Evolutionary conservation across 2,113 vertebrate species (phyloP).

Genomic region (Rousettus leschenaultii): DNA sequence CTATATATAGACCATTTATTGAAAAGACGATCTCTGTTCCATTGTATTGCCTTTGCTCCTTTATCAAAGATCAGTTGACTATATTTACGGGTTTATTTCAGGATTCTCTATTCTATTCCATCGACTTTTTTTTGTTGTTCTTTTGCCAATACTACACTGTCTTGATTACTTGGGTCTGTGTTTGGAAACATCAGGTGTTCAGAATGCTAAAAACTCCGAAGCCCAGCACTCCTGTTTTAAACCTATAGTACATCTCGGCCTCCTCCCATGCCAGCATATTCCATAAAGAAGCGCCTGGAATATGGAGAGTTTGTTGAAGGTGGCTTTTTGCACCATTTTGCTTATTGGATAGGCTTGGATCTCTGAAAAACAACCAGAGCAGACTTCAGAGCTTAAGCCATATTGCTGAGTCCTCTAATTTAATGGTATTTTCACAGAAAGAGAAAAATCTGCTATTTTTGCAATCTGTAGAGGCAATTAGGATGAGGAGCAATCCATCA

Average conservation of each 20-base stretch:
- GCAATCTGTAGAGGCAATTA: neutral
- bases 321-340: neutral
- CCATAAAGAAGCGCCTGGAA: neutral
- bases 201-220: neutral
- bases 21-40: neutral
- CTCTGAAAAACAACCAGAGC: neutral
- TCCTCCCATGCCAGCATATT: neutral
- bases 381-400: neutral
- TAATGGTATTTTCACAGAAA: neutral
- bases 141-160: neutral
- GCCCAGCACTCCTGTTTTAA: neutral
- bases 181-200: neutral
- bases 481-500: neutral
- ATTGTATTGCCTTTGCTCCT: neutral
- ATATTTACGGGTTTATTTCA: neutral
- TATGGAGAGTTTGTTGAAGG: neutral
- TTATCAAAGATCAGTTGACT: neutral
- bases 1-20: no score
- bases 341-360: neutral
- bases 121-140: neutral
- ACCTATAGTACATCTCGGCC: neutral
- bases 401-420: neutral
- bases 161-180: neutral
- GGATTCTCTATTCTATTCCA: neutral
- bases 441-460: slow-evolving; percentile 1